phyloP scores from a whole-genome alignment of 2,797 vertebrate species.

The Acanthopagrus latus region DNA sequence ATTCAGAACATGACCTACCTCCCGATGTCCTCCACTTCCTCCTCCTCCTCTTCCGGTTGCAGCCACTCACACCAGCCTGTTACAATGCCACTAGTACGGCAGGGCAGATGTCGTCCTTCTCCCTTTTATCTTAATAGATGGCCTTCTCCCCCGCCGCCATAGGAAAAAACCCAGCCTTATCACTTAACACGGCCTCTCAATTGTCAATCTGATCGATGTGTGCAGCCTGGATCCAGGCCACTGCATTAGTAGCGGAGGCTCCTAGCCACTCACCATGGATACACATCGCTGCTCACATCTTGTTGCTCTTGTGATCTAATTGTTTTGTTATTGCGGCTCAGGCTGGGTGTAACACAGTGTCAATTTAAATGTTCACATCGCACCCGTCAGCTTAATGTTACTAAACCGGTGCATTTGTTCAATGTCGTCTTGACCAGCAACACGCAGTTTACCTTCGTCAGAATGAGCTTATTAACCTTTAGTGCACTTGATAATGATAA shows the following conservation, averaged over 20 bases:
- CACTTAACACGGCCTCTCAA: conserved; percentile 56
- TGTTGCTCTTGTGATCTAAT: conserved; percentile 59
- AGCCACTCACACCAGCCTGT: conserved; percentile 33
- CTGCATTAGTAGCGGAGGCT: conserved; percentile 65
- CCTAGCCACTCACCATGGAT: conserved; percentile 55
- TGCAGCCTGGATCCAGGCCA: conserved; percentile 70
- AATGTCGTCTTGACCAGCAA: conserved; percentile 24
- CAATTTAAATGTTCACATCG: conserved; percentile 54
- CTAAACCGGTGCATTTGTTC: conserved; percentile 37
- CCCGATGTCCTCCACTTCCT: conserved; percentile 16
- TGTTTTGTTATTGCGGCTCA: conserved; percentile 70
- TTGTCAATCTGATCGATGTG: conserved; percentile 80
- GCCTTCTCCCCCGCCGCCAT: conserved; percentile 28
- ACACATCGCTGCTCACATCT: conserved; percentile 65
- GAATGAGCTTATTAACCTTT: background rate
- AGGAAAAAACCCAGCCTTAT: conserved; percentile 49
- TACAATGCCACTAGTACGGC: conserved; percentile 20
- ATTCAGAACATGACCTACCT: conserved; percentile 46
- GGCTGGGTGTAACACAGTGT: conserved; percentile 37
- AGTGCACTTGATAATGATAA: background rate
- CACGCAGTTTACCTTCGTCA: background rate
- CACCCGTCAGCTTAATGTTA: conserved; percentile 28
- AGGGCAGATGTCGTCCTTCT: conserved; percentile 36
- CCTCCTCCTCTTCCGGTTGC: background rate
- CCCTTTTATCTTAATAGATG: conserved; percentile 64